These are phyloP conservation scores for Onychomys arenicola DNA, from an alignment of 2,797 vertebrate genomes.

Conservation along the genomic window DNA sequence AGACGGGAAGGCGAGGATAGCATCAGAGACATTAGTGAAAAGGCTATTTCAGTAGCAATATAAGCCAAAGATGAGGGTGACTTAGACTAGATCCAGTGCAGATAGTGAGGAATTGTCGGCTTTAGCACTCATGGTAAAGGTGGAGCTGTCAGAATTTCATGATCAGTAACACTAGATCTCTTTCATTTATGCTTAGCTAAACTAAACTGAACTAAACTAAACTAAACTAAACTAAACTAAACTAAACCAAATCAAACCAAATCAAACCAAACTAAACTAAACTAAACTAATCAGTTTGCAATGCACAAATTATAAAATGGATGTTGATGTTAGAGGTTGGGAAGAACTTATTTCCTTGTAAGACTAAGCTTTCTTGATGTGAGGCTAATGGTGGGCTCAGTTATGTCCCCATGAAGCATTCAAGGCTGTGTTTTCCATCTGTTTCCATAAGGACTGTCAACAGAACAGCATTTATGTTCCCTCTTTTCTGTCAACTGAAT, in stretches of 20 bases:
- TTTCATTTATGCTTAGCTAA: constrained; percentile 30
- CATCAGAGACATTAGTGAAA: not conserved
- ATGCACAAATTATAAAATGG: constrained; percentile 40
- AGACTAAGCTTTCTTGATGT: constrained; percentile 52
- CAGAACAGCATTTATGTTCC: constrained; percentile 60
- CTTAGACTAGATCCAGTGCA: not conserved
- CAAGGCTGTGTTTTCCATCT: constrained; percentile 39
- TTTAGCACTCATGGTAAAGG: constrained; percentile 19
- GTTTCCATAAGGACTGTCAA: constrained; percentile 51
- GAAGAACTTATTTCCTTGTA: constrained; percentile 56
- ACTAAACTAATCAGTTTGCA: constrained; percentile 18
- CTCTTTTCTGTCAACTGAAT: constrained; percentile 59
- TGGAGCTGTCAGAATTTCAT: constrained; percentile 52
- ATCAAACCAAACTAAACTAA: not conserved
- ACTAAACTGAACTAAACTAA: not conserved
- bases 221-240: not conserved
- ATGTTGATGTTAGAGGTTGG: constrained; percentile 53
- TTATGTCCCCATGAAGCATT: constrained; percentile 46
- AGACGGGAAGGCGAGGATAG: not conserved
- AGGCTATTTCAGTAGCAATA: not conserved
- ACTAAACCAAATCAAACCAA: not conserved
- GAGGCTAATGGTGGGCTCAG: constrained; percentile 23
- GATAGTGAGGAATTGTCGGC: not conserved
- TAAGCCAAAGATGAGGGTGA: not conserved
- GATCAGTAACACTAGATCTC: not conserved